Percentiles rank a stretch among this genome's conserved stretches.
phyloP scores from a whole-genome alignment of 2,113 vertebrate genomes.

The Carettochelys insculpta region DNA sequence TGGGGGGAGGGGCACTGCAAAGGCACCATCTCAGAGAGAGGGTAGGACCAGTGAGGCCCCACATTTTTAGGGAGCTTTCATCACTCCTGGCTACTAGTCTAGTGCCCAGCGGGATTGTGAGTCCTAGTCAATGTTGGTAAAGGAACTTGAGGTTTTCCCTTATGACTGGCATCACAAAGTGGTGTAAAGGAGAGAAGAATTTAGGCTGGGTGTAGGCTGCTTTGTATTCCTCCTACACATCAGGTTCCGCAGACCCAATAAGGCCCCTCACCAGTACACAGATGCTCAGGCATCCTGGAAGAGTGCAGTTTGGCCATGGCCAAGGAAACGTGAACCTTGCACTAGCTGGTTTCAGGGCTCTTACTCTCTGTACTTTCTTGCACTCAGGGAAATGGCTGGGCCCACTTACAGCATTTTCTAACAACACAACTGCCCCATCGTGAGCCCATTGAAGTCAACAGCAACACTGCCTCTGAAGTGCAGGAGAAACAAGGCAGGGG shows the following conservation, averaged over 20 bases:
- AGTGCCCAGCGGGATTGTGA: rapidly evolving
- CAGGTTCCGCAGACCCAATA: background rate
- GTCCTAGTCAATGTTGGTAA: too few species aligned
- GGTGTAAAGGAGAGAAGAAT: background rate
- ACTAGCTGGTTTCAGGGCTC: background rate
- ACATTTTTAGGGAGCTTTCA: too few species aligned
- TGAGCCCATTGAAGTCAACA: background rate
- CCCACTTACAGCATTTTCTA: background rate
- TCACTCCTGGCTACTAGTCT: background rate
- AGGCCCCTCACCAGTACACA: background rate
- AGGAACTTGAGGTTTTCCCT: background rate
- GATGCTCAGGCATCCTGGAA: background rate
- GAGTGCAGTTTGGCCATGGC: background rate
- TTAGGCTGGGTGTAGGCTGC: background rate
- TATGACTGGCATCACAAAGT: rapidly evolving
- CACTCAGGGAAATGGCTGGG: rapidly evolving
- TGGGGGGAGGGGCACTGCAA: too few species aligned
- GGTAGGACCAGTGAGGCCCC: too few species aligned
- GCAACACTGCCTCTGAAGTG: background rate
- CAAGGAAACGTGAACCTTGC: background rate
- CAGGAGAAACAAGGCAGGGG: background rate
- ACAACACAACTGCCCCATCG: background rate
- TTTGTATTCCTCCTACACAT: background rate
- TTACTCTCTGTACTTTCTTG: background rate
- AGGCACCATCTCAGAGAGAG: too few species aligned